Evolutionary conservation across 1,140 invertebrate species (phyloP).

Genomic region (Armadillidium nasatum): DNA sequence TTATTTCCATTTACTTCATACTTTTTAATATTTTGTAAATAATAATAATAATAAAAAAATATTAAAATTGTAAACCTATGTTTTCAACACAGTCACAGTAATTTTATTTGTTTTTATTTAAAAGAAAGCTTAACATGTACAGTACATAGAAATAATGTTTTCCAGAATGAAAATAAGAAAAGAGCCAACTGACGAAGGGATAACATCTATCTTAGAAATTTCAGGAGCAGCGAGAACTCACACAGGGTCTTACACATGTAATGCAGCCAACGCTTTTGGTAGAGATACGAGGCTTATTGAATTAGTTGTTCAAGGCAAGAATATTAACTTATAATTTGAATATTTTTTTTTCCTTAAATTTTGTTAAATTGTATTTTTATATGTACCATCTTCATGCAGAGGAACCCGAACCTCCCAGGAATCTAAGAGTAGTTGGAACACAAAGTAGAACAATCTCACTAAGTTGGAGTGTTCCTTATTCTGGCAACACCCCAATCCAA

Average conservation of each 20-base stretch:
- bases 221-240: conserved; percentile 31
- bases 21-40: no score
- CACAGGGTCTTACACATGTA: conserved; percentile 43
- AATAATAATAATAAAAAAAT: no score
- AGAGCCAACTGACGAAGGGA: conserved; percentile 32
- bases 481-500: conserved; percentile 87
- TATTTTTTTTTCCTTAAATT: no score
- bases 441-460: conserved; percentile 82
- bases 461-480: conserved; percentile 89
- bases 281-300: conserved; percentile 36
- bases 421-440: conserved; percentile 83
- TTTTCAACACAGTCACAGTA: no score
- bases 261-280: conserved; percentile 43
- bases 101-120: no score
- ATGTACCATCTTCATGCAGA: conserved; percentile 56
- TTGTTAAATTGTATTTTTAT: no score
- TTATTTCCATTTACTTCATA: no score
- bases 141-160: no score
- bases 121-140: no score
- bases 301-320: conserved; percentile 40
- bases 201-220: conserved; percentile 32
- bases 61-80: no score
- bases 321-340: neutral
- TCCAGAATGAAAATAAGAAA: conserved; percentile 1
- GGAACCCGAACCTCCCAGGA: conserved; percentile 85